phyloP scores from a whole-genome alignment of 2,888 invertebrate genomes.

The Drosophila villosipedis region DNA sequence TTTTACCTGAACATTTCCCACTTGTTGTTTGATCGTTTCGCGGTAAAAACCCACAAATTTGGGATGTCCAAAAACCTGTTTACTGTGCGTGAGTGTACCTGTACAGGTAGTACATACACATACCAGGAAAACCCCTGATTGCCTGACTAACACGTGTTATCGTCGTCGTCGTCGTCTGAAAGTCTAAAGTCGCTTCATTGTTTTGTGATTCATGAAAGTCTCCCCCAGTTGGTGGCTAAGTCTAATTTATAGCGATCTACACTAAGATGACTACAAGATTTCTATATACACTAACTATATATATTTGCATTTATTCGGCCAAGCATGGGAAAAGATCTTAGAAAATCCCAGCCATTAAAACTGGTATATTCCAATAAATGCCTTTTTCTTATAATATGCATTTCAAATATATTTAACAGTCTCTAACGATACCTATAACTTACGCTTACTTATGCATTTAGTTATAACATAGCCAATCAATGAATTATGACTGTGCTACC shows the following conservation, averaged over 20 bases:
- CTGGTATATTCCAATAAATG: neutral
- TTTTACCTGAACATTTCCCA: slow-evolving; percentile 59
- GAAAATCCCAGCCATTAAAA: neutral
- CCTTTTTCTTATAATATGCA: neutral
- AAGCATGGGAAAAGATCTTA: neutral
- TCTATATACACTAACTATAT: neutral
- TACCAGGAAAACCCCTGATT: slow-evolving; percentile 75
- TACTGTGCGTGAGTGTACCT: slow-evolving; percentile 1
- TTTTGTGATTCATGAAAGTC: slow-evolving; percentile 74
- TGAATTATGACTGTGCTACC: neutral
- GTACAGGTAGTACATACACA: slow-evolving; percentile 42
- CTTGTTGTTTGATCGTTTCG: slow-evolving; percentile 40
- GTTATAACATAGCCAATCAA: neutral
- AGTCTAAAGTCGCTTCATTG: slow-evolving; percentile 46
- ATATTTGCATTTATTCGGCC: neutral
- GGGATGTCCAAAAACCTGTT: slow-evolving; percentile 67
- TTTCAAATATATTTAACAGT: neutral
- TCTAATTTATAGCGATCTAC: slow-evolving; percentile 24
- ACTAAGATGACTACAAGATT: slow-evolving; percentile 6
- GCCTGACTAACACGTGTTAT: slow-evolving; percentile 71
- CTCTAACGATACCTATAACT: neutral
- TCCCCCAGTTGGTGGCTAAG: slow-evolving; percentile 55
- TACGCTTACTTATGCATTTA: neutral
- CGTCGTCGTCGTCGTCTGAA: slow-evolving; percentile 43
- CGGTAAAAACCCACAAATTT: slow-evolving; percentile 62